Percentiles rank a stretch among this genome's conserved stretches.
These are phyloP conservation scores for Agonopterix alstromeriana DNA, from an alignment of 2,888 invertebrate species.

Conservation along the genomic window DNA sequence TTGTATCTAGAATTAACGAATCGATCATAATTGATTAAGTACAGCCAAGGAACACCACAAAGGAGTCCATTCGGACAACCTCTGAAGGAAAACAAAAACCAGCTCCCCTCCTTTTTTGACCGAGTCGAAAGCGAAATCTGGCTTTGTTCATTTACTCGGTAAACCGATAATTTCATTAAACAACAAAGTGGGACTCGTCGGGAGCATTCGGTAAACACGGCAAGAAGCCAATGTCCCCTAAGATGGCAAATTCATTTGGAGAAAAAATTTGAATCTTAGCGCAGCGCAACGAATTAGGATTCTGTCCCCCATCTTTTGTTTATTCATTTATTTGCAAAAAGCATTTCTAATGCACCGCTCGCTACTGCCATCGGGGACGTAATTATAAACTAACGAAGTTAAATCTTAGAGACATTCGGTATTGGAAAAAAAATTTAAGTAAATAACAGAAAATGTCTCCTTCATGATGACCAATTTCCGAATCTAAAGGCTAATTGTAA, in stretches of 20 bases:
- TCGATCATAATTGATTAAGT: constrained; percentile 76
- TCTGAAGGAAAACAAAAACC: constrained; percentile 62
- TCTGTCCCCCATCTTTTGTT: constrained; percentile 31
- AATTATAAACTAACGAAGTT: constrained; percentile 14
- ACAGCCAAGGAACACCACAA: constrained; percentile 58
- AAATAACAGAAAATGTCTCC: no score
- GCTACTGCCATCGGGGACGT: constrained; percentile 16
- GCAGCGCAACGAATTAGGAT: constrained; percentile 50
- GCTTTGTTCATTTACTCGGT: constrained; percentile 76
- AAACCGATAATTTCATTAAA: constrained; percentile 78
- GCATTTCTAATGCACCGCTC: constrained; percentile 23
- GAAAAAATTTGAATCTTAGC: constrained; percentile 63
- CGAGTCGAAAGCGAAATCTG: constrained; percentile 67
- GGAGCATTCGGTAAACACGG: constrained; percentile 66
- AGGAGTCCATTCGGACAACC: constrained; percentile 58
- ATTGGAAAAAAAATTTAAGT: no score
- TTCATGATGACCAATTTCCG: no score
- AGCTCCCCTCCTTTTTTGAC: constrained; percentile 63
- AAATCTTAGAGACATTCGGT: not conserved
- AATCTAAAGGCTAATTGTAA: constrained; percentile 1
- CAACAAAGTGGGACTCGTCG: constrained; percentile 72
- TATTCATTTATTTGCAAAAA: constrained; percentile 22
- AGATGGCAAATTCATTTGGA: constrained; percentile 69
- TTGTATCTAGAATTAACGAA: constrained; percentile 66
- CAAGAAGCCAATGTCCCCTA: constrained; percentile 75